Evolutionary conservation across 2,888 invertebrate species (phyloP), one percentile per base, ranked within the genome.

Genomic region (Clanis bilineata): DNA sequence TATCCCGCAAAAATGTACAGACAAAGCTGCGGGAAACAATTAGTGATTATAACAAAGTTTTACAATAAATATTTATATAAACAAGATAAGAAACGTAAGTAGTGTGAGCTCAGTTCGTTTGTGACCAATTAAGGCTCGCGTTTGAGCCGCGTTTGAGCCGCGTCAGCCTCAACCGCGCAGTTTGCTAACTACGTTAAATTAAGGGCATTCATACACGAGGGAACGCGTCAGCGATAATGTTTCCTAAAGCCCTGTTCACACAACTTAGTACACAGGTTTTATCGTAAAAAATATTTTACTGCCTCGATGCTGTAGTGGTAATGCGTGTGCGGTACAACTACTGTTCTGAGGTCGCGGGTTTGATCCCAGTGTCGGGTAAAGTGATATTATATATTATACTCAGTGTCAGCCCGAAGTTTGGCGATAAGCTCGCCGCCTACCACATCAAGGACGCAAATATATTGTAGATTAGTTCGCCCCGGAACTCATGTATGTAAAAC

Each of bases 121-220:
- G 65, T 62, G 55, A 58, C 60, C 66, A 63, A 69, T 69, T 68
- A 68, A 64, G 63, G 64, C 57, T 43, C 44, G 57, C 59, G 60
- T 63, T 62, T 58, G 55, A 54, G 66, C 61, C 44, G 57, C 59
- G 60, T 63, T 62, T 58, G 55, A 54, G 66, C 61, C 59, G 64
- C 66, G 59, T 69, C 66, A 67, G 63, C 67, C 62, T 59, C 64
- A 70, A 68, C 66, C 68, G 62, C 62, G 56, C 69, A 69, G 68
- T 68, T 68, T 62, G 69, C 66, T 66, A 75, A 75, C 68, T 67
- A 57, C 62, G 61, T 47, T 56, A 60, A 66, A 69, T 68, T 69
- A 66, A 65, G 63, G 66, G 62, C 61, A 69, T 69, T 69, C 69
- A 69, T 57, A 65, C 64, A 61, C 41, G 58, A 43, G 28, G 59